Conservation (phyloP, 2,888 invertebrate genomes). For the Lepidocyrtinus sp. region DNA sequence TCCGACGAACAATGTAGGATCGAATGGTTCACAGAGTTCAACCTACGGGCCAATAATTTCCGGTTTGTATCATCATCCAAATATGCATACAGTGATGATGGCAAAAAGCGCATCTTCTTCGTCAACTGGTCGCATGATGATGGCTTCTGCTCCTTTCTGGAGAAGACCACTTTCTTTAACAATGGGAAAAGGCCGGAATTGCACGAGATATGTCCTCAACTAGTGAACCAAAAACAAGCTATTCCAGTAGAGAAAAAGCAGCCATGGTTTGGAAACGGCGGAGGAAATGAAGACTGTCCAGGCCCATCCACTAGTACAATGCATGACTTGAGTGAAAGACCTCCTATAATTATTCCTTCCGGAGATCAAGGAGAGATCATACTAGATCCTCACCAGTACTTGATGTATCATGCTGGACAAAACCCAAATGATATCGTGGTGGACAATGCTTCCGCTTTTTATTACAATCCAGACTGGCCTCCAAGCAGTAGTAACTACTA, state of each 20-base stretch:
- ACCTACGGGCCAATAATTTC: conserved; percentile 34
- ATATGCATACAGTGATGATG: conserved; percentile 14
- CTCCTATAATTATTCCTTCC: conserved; percentile 55
- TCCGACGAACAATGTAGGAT: conserved; percentile 25
- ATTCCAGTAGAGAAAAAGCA: conserved; percentile 82
- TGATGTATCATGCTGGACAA: conserved; percentile 55
- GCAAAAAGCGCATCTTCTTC: not conserved
- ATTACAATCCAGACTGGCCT: conserved; percentile 67
- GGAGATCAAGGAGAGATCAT: conserved; percentile 57
- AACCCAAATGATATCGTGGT: conserved; percentile 30
- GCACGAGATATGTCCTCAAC: conserved; percentile 71
- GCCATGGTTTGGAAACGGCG: conserved; percentile 75
- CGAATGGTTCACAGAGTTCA: conserved; percentile 7
- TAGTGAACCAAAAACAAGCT: conserved; percentile 76
- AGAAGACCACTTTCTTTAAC: conserved; percentile 70
- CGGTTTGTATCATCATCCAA: conserved; percentile 19
- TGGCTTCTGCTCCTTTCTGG: conserved; percentile 70
- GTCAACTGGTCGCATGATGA: conserved; percentile 67
- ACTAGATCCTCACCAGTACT: conserved; percentile 65
- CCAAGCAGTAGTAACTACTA: conserved; percentile 56
- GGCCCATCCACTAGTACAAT: conserved; percentile 7
- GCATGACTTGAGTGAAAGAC: not conserved
- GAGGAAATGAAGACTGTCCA: conserved; percentile 23
- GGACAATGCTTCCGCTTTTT: conserved; percentile 53
- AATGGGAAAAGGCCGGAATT: conserved; percentile 74